These are phyloP conservation scores for Andrena camellia DNA, from an alignment of 2,888 invertebrate species.

Conservation along the genomic window DNA sequence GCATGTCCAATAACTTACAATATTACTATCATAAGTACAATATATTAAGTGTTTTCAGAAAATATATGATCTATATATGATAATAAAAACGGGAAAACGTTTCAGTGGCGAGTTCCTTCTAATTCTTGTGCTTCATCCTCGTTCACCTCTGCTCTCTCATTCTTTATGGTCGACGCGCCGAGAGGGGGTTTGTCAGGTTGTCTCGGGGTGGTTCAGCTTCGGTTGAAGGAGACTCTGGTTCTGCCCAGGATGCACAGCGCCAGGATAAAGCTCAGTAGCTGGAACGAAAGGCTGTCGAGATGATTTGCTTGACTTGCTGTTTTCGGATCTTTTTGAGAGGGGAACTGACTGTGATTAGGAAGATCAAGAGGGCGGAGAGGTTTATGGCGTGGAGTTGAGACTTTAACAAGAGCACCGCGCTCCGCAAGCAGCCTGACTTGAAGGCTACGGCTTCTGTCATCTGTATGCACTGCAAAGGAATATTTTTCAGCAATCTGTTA, in stretches of 20 bases:
- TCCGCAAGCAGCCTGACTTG: conserved; percentile 74
- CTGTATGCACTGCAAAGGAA: conserved; percentile 69
- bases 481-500: not conserved
- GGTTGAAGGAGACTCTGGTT: not conserved
- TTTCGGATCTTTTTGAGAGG: not conserved
- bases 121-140: conserved; percentile 51
- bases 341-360: conserved; percentile 69
- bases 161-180: not conserved
- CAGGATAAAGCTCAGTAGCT: conserved; percentile 42
- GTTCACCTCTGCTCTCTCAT: conserved; percentile 34
- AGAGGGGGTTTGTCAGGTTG: no score
- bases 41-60: conserved; percentile 83
- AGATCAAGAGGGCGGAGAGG: conserved; percentile 68
- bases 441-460: conserved; percentile 74
- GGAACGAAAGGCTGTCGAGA: conserved; percentile 18
- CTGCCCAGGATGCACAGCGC: conserved; percentile 40
- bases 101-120: conserved; percentile 64
- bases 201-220: not conserved
- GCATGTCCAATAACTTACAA: conserved; percentile 80
- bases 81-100: conserved; percentile 80
- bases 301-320: no score
- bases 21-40: conserved; percentile 81
- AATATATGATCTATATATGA: conserved; percentile 83
- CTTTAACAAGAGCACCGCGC: conserved; percentile 71
- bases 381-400: conserved; percentile 74